Conservation (phyloP, 2,113 vertebrate genomes). For the Macrotis lagotis region DNA sequence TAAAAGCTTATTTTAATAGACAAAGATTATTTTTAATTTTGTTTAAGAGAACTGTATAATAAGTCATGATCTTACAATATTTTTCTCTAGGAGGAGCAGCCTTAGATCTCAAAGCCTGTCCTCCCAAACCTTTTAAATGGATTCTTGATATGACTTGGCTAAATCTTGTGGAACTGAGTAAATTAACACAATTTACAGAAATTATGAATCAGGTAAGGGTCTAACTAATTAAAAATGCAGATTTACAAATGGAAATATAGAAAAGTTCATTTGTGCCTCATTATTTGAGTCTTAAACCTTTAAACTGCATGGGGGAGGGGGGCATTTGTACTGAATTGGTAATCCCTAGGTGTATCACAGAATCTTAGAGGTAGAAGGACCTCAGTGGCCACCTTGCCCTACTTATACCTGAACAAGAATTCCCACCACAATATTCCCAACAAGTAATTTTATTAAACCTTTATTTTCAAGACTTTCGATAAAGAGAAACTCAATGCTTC, state of each 20-base stretch:
- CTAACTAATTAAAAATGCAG: background rate
- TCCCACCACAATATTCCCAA: background rate
- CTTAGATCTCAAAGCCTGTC: slow-evolving; percentile 86
- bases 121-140: slow-evolving; percentile 84
- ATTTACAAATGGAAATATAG: background rate
- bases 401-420: background rate
- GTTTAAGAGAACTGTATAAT: background rate
- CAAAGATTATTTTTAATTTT: background rate
- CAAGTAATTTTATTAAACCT: background rate
- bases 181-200: slow-evolving; percentile 83
- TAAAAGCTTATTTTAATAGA: background rate
- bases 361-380: background rate
- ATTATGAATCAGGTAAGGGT: slow-evolving; percentile 85
- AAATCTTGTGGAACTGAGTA: slow-evolving; percentile 86
- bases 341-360: background rate
- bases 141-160: slow-evolving; percentile 87
- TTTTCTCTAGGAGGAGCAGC: slow-evolving; percentile 83
- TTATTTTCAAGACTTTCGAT: background rate
- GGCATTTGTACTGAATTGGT: background rate
- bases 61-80: background rate
- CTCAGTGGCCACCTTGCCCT: background rate
- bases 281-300: background rate
- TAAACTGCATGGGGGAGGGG: background rate
- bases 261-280: background rate
- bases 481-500: background rate